These are phyloP conservation scores for Platycheirus rosarum DNA, from an alignment of 2,888 invertebrate genomes.

Conservation along the genomic window DNA sequence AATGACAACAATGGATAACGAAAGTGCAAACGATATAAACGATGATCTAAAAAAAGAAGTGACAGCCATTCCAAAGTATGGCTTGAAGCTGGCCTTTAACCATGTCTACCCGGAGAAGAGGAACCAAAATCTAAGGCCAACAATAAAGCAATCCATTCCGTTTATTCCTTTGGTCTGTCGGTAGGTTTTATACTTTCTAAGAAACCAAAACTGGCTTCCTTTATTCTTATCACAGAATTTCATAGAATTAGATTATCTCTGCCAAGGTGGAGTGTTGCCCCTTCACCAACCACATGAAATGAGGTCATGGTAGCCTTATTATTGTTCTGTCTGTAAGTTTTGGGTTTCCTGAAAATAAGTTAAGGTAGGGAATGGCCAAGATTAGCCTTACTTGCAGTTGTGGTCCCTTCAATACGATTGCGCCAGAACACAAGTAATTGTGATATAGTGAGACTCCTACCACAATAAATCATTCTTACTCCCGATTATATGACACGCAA, in stretches of 20 bases:
- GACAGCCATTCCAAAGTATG: conserved; percentile 85
- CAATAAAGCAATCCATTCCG: conserved; percentile 87
- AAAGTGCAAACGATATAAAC: conserved; percentile 79
- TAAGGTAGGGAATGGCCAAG: conserved; percentile 54
- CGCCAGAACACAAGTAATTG: conserved; percentile 49
- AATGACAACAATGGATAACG: conserved; percentile 77
- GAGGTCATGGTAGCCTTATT: conserved; percentile 58
- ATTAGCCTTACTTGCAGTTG: conserved; percentile 33
- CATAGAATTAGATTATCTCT: conserved; percentile 6
- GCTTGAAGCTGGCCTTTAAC: conserved; percentile 89
- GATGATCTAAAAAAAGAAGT: conserved; percentile 79
- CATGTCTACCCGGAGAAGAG: conserved; percentile 90
- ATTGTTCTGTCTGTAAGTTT: conserved; percentile 5
- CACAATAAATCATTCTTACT: background rate
- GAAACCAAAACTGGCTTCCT: background rate
- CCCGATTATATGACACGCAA: conserved; percentile 37
- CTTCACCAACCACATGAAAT: conserved; percentile 12
- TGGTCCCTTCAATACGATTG: conserved; percentile 57
- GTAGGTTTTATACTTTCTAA: conserved; percentile 81
- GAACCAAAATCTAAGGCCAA: conserved; percentile 86
- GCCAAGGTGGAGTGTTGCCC: background rate
- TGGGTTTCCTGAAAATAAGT: conserved; percentile 31
- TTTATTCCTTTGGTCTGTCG: conserved; percentile 89
- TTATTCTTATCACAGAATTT: background rate
- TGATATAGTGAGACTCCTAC: conserved; percentile 25